phyloP scores from a whole-genome alignment of 2,797 vertebrate genomes.

The Acanthurus lineatus region DNA sequence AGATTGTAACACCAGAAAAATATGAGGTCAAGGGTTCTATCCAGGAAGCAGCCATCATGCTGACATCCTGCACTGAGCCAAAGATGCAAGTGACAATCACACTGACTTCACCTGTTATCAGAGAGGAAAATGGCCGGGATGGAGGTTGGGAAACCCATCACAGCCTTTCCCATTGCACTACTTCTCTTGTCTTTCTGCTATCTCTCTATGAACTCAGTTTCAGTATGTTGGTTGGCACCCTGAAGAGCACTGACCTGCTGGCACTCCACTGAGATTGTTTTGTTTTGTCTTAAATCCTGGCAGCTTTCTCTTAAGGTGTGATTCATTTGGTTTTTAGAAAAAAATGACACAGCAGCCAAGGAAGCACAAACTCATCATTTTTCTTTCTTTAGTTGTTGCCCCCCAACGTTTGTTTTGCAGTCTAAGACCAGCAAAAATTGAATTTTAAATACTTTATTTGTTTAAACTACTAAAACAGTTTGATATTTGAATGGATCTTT shows the following conservation, averaged over 20 bases:
- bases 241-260: conserved; percentile 92
- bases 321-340: conserved; percentile 32
- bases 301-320: conserved; percentile 23
- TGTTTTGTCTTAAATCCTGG: conserved; percentile 16
- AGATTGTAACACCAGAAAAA: conserved; percentile 97
- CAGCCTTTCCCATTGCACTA: conserved; percentile 78
- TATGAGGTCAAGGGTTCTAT: conserved; percentile 94
- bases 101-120: conserved; percentile 96
- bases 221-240: conserved; percentile 76
- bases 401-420: conserved; percentile 41
- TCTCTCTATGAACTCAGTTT: conserved; percentile 77
- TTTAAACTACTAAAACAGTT: not conserved
- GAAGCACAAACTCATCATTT: conserved; percentile 68
- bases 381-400: not conserved
- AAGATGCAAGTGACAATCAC: conserved; percentile 99
- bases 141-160: conserved; percentile 93
- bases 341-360: conserved; percentile 30
- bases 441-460: not conserved
- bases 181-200: conserved; percentile 62
- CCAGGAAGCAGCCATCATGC: conserved; percentile 93
- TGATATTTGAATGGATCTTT: no score
- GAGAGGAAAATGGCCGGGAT: conserved; percentile 93
- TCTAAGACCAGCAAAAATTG: not conserved
- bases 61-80: conserved; percentile 92
- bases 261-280: conserved; percentile 79